phyloP scores from a whole-genome alignment of 1,140 invertebrate genomes.

The Phortica variegata region DNA sequence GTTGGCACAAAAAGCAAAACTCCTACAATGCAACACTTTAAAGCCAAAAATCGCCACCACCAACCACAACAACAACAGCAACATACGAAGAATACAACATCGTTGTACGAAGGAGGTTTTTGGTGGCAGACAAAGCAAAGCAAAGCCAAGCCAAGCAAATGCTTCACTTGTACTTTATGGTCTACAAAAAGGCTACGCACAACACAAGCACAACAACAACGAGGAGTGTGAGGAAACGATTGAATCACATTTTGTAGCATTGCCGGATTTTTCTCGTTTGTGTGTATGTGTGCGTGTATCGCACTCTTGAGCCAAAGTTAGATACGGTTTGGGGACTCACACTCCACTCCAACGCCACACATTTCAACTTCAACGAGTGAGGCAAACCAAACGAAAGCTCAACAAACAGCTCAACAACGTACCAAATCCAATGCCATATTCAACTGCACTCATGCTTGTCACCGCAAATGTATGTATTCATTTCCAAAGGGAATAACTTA shows the following conservation, averaged over 20 bases:
- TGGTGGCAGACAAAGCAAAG: no score
- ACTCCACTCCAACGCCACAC: no score
- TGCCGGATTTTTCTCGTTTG: no score
- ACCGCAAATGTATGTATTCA: constrained; percentile 44
- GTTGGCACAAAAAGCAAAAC: not conserved
- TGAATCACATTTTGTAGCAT: no score
- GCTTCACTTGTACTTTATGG: not conserved
- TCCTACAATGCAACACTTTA: constrained; percentile 46
- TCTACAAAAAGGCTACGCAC: no score
- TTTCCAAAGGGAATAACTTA: constrained; percentile 58
- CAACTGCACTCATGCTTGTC: constrained; percentile 11
- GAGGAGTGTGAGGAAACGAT: no score
- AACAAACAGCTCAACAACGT: constrained; percentile 2
- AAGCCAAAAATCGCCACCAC: constrained; percentile 11
- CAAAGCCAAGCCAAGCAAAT: no score
- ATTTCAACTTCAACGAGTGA: no score
- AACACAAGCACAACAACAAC: no score
- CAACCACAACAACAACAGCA: not conserved
- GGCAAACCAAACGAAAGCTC: constrained; percentile 23
- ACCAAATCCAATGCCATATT: not conserved
- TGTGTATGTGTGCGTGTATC: not conserved
- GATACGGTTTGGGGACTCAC: no score
- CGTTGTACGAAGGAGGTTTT: not conserved
- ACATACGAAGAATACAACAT: not conserved
- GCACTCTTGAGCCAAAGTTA: constrained; percentile 35